Conservation (phyloP, 2,888 invertebrate species). For the Metalampra italica region DNA sequence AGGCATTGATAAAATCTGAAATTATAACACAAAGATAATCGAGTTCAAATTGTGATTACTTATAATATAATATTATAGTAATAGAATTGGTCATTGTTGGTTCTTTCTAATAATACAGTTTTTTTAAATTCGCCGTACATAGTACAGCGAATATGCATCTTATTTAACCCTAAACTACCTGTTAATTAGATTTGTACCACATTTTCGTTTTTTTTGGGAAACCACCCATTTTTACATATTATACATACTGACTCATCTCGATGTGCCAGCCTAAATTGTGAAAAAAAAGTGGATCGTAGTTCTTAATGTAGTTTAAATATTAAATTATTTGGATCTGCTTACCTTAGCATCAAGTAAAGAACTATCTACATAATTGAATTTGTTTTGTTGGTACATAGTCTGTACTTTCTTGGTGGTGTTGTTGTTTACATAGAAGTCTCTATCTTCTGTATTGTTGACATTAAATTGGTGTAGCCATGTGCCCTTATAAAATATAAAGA, state of each 20-base stretch:
- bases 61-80: background rate
- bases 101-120: background rate
- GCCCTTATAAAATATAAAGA: constrained; percentile 52
- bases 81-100: too few relatives aligned
- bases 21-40: background rate
- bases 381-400: constrained; percentile 80
- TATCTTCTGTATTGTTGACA: constrained; percentile 65
- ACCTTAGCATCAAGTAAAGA: constrained; percentile 53
- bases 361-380: constrained; percentile 55
- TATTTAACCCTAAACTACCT: too few relatives aligned
- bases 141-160: too few relatives aligned
- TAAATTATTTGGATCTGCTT: constrained; percentile 5
- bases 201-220: too few relatives aligned
- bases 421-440: constrained; percentile 80
- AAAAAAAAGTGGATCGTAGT: too few relatives aligned
- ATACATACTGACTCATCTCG: too few relatives aligned
- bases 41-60: background rate
- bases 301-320: background rate
- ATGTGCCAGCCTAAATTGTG: too few relatives aligned
- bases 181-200: too few relatives aligned
- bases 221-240: too few relatives aligned
- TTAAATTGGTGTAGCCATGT: constrained; percentile 84
- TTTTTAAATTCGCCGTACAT: too few relatives aligned
- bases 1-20: constrained; percentile 83
- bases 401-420: constrained; percentile 78